Evolutionary conservation across 1,140 invertebrate genomes (phyloP).

Genomic region (Galleria mellonella): DNA sequence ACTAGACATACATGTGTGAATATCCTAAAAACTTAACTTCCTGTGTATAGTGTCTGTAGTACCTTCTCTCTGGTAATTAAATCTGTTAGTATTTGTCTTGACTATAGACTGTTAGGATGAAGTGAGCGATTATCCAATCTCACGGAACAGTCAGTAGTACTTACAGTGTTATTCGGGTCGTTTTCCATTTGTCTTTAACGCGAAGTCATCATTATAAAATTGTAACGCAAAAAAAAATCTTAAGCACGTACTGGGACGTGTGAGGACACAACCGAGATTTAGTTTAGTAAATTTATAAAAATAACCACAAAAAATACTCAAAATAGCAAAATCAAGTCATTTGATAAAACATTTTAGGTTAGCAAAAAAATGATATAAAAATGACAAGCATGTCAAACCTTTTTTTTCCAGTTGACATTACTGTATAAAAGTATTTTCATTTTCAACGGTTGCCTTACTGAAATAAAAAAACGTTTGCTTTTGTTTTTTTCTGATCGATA

Average conservation of each 20-base stretch:
- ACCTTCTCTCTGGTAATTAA: too few species aligned
- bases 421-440: conserved; percentile 67
- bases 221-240: conserved; percentile 43
- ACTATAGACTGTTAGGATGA: too few species aligned
- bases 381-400: conserved; percentile 70
- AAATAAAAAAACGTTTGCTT: conserved; percentile 43
- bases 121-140: too few species aligned
- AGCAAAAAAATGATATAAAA: conserved; percentile 71
- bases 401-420: conserved; percentile 71
- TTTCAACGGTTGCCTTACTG: conserved; percentile 50
- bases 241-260: conserved; percentile 31
- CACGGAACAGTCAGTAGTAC: too few species aligned
- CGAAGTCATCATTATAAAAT: conserved; percentile 60
- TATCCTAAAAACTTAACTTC: too few species aligned
- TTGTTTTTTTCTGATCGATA: conserved; percentile 2
- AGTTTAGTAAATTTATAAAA: conserved; percentile 61
- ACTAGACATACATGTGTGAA: too few species aligned
- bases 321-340: conserved; percentile 68
- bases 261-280: conserved; percentile 66
- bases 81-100: too few species aligned
- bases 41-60: too few species aligned
- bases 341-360: conserved; percentile 74
- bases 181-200: conserved; percentile 66
- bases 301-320: conserved; percentile 62
- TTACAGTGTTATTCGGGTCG: conserved; percentile 69